Percentiles rank a stretch among this genome's conserved stretches.
Evolutionary conservation across 2,113 vertebrate species (phyloP).

Genomic region (Melanotaenia duboulayi): DNA sequence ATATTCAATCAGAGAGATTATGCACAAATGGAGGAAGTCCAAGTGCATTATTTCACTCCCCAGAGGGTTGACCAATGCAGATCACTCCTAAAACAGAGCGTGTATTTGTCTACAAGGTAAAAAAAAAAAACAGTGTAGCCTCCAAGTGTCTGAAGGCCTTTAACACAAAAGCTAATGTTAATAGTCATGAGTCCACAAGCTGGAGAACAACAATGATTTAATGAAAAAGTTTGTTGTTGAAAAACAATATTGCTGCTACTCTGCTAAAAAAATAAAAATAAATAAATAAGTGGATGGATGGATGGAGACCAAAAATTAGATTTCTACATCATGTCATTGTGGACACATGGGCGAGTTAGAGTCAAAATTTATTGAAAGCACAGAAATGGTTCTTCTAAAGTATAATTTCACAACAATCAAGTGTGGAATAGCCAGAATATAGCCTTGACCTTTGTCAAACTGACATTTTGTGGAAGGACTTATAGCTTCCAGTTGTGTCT

Average conservation of each 20-base stretch:
- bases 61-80: too few species aligned
- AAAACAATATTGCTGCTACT: too few species aligned
- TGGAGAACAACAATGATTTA: neutral
- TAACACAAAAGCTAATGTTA: too few species aligned
- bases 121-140: neutral
- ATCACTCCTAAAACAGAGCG: neutral
- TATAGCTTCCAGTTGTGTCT: neutral
- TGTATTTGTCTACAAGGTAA: neutral
- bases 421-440: neutral
- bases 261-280: neutral
- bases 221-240: neutral
- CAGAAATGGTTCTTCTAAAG: neutral
- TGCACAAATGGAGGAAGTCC: too few species aligned
- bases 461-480: neutral
- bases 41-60: neutral
- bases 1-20: too few species aligned
- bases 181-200: too few species aligned
- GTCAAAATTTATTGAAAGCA: neutral
- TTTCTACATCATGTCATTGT: neutral
- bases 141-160: too few species aligned
- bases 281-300: neutral
- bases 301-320: neutral
- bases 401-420: neutral
- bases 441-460: neutral
- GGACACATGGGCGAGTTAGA: too few species aligned